Percentiles rank a stretch among this genome's conserved stretches.
Evolutionary conservation across 2,888 invertebrate genomes (phyloP).

Genomic region (Eristalinus sepulchralis): DNA sequence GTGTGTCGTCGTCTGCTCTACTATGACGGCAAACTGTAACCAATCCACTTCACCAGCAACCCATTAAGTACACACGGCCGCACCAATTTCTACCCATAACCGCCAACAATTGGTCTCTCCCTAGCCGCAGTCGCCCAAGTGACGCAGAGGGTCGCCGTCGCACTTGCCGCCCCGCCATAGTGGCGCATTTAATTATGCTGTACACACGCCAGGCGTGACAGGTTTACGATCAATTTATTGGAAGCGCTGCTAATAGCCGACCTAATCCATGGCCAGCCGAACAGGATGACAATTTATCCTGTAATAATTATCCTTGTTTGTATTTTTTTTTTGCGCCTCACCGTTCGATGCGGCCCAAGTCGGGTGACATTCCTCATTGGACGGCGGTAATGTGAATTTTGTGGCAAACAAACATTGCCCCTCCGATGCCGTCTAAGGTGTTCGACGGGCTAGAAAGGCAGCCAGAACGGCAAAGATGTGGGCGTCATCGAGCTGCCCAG

Average conservation of each 20-base stretch:
- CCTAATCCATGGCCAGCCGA: conserved; percentile 46
- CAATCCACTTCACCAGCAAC: conserved; percentile 2
- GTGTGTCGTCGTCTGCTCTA: not conserved
- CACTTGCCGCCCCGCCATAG: not conserved
- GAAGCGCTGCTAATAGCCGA: conserved; percentile 34
- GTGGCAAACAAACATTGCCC: not conserved
- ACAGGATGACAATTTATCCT: conserved; percentile 40
- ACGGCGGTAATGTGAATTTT: conserved; percentile 10
- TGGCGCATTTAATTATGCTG: conserved; percentile 44
- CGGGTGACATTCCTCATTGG: conserved; percentile 21
- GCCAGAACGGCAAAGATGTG: not conserved
- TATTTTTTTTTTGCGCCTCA: not conserved
- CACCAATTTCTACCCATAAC: not conserved
- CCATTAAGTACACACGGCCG: conserved; percentile 19
- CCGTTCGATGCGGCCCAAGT: not conserved
- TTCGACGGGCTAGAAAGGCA: not conserved
- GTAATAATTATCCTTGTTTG: conserved; percentile 57
- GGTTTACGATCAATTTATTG: conserved; percentile 63
- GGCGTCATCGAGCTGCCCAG: not conserved
- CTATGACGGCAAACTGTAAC: not conserved
- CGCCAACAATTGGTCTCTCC: conserved; percentile 36
- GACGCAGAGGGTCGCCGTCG: not conserved
- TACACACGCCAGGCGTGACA: conserved; percentile 37
- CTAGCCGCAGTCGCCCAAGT: too few relatives aligned
- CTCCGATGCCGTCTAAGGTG: not conserved